Evolutionary conservation across 1,140 invertebrate genomes (phyloP), one percentile per base, ranked within the genome.

Genomic region (Glossosoma conforme): DNA sequence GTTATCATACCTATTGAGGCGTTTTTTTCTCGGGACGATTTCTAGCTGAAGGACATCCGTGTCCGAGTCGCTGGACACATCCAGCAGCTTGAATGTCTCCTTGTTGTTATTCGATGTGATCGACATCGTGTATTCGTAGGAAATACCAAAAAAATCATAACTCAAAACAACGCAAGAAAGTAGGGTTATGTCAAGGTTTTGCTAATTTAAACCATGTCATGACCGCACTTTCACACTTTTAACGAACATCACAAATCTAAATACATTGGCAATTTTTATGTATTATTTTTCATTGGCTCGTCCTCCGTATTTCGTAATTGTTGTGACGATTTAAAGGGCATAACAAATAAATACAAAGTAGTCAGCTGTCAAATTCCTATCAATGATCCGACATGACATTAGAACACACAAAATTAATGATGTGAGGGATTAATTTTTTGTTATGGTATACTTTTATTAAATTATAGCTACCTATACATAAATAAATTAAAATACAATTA

Each of bases 31-130:
- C 11, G 77, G 75, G 38, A 76, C 70, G 36, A 81, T 68, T 52
- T 80, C 73, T 62, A 82, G 61, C 61, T 81, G 79, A n/a, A 80
- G 71, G 42, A 78, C 67, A 55, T 81, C 78, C 0, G 80, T 80
- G 43, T 81, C 77, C 58, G 75, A 78, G 42, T 80, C 78, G 25
- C 77, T 79, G 15, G 79, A 72, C 38, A 78, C 63, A 58, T 80
- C 78, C 55, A 83, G 64, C 14, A 83, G 70, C 56, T 80, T 78
- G 62, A 80, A 80, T 35, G 79, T 80, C 69, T 83, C 81, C 55
- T 82, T 82, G 55, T 75, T 75, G 61, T 75, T 74, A 60, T 72
- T 75, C 25, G 46, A 22, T 38, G 28, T 58, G 14, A 50, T 38
- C 24, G 56, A 50, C 56, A 58, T 58, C 21, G 36, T 51, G 44